Percentiles rank a stretch among this genome's conserved stretches.
Conservation (phyloP, 2,888 invertebrate species). For the Drosophila ustulata region DNA sequence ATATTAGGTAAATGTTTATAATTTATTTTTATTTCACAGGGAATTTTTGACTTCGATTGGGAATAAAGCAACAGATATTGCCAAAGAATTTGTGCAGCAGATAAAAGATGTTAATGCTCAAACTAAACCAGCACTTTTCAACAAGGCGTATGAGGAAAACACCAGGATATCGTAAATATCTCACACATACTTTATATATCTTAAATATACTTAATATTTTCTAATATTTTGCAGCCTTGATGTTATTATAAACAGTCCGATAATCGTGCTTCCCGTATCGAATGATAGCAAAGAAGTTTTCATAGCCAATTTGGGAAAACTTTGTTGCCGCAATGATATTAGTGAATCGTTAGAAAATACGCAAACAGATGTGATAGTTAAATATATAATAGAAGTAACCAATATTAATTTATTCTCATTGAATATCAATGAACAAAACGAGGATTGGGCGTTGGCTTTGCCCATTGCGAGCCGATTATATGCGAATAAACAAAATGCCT, state of each 20-base stretch:
- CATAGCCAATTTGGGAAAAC: slow-evolving; percentile 96
- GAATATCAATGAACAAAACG: slow-evolving; percentile 86
- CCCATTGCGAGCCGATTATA: slow-evolving; percentile 90
- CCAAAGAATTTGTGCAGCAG: slow-evolving; percentile 93
- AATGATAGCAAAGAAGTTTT: slow-evolving; percentile 92
- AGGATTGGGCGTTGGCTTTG: slow-evolving; percentile 81
- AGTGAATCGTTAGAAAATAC: slow-evolving; percentile 34
- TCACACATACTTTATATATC: neutral
- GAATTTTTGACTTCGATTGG: slow-evolving; percentile 94
- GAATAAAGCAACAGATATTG: slow-evolving; percentile 97
- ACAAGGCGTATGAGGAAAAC: slow-evolving; percentile 22
- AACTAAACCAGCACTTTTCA: slow-evolving; percentile 41
- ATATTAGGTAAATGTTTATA: neutral
- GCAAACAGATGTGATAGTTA: slow-evolving; percentile 57
- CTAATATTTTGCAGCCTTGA: slow-evolving; percentile 86
- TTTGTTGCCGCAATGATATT: slow-evolving; percentile 87
- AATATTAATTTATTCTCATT: slow-evolving; percentile 95
- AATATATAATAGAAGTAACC: slow-evolving; percentile 90
- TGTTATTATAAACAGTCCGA: slow-evolving; percentile 95
- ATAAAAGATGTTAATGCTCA: slow-evolving; percentile 77
- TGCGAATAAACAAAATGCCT: slow-evolving; percentile 90
- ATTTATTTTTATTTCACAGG: slow-evolving; percentile 83
- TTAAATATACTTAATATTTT: neutral
- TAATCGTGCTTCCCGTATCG: slow-evolving; percentile 93
- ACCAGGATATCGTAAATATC: slow-evolving; percentile 52